Evolutionary conservation across 2,888 invertebrate species (phyloP), one percentile per base, ranked within the genome.

Genomic region (Ophion slaviceki): DNA sequence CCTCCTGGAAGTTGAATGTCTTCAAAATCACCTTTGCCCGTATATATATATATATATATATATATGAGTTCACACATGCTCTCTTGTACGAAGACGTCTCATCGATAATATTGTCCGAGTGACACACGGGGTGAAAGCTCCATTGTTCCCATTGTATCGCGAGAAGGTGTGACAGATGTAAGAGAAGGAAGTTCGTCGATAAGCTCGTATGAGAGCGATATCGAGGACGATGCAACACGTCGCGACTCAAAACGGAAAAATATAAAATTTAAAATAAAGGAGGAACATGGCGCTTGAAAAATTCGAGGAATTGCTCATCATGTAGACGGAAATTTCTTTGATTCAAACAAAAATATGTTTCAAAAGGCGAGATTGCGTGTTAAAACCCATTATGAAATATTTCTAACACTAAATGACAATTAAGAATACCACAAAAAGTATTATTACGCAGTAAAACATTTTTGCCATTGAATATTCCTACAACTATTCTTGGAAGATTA

Each of bases 111-210:
- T 82, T 78, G 72, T 72, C 45, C 80, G 80, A 83, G 62, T 85
- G 82, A 85, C 80, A 81, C 81, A 75, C 70, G 36, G 71, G 57
- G 57, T 67, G 80, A 86, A 80, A 83, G 61, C 80, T 68, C 72
- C 80, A 86, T 86, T 86, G 86, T 86, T 68, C 79, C 76, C 85
- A 82, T 82, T 86, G 82, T 82, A 45, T 72, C 76, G 80, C 17
- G 32, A 64, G 36, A 62, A 70, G 64, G n/a, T 82, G 70, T 36
- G 11, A 71, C 32, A 66, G 45, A 68, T 57, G 47, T 36, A 28
- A 62, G 67, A 53, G 20, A 28, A 64, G 77, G 36, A 64, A 67
- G 71, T 14, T 57, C 62, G 47, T 24, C 64, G 86, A 86, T 80
- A 74, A 86, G 57, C 70, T 61, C 24, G 47, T 45, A 80, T 28